Evolutionary conservation across 2,888 invertebrate genomes (phyloP).

Genomic region (Phasia obesa): DNA sequence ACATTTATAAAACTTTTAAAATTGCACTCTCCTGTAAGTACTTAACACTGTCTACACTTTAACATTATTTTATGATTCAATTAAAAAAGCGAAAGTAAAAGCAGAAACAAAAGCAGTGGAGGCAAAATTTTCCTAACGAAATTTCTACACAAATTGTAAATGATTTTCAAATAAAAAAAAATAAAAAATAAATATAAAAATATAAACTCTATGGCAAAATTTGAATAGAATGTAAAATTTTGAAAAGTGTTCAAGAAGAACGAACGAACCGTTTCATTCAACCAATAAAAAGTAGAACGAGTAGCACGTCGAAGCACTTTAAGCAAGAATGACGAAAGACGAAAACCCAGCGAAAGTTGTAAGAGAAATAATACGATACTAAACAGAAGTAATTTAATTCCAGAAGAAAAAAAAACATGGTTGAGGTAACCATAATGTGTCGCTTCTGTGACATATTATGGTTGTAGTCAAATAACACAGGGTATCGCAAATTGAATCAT

Average conservation of each 20-base stretch:
- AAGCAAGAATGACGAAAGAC: background rate
- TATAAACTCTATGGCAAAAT: background rate
- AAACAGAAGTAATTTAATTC: background rate
- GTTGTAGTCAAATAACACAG: no score
- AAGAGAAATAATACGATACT: background rate
- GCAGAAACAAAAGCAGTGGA: background rate
- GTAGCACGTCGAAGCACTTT: background rate
- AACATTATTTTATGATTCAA: conserved; percentile 54
- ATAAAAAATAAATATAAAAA: background rate
- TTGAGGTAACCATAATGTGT: no score
- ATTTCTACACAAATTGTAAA: background rate
- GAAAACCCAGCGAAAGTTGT: conserved; percentile 12
- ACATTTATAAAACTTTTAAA: conserved; percentile 2
- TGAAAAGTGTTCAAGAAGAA: background rate
- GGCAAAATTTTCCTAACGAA: background rate
- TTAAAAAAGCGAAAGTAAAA: conserved; percentile 37
- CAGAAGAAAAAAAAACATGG: no score
- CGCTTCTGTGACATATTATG: no score
- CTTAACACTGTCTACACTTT: conserved; percentile 38
- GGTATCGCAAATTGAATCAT: no score
- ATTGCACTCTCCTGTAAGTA: background rate
- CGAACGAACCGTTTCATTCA: background rate
- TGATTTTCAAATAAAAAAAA: background rate
- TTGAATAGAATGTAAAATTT: background rate
- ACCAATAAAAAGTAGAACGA: background rate